phyloP scores from a whole-genome alignment of 2,888 invertebrate species.

The Diarsia mendica region DNA sequence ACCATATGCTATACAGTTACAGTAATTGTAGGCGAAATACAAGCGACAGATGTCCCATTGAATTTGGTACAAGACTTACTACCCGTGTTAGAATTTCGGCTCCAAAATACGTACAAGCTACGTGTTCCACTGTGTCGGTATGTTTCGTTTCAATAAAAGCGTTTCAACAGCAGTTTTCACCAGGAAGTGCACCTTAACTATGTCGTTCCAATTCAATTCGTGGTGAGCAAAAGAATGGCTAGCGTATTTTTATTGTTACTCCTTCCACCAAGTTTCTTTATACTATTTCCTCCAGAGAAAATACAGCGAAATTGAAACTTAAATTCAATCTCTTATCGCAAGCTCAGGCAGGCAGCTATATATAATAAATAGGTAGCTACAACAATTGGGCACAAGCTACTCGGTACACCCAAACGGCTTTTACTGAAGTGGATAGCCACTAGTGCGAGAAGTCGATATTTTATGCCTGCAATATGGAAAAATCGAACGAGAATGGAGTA shows the following conservation, averaged over 20 bases:
- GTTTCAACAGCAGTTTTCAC: constrained; percentile 20
- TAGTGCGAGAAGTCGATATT: constrained; percentile 59
- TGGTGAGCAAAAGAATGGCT: constrained; percentile 37
- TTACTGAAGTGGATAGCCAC: constrained; percentile 45
- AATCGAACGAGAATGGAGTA: constrained; percentile 39
- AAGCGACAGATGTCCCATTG: constrained; percentile 30
- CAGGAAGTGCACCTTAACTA: constrained; percentile 10
- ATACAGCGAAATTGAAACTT: constrained; percentile 51
- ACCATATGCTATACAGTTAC: constrained; percentile 25
- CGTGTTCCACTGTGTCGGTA: not conserved
- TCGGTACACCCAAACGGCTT: constrained; percentile 33
- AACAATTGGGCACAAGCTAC: constrained; percentile 49
- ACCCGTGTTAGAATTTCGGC: constrained; percentile 17
- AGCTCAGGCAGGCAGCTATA: constrained; percentile 20
- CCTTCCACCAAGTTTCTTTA: constrained; percentile 25
- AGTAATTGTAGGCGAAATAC: constrained; percentile 48
- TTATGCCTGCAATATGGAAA: constrained; percentile 53
- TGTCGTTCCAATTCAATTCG: constrained; percentile 42
- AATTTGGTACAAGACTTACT: constrained; percentile 5
- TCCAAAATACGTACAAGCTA: not conserved
- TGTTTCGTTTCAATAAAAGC: constrained; percentile 10
- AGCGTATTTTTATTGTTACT: constrained; percentile 39
- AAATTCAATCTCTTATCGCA: constrained; percentile 57
- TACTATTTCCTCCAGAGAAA: constrained; percentile 23
- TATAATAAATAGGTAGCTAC: constrained; percentile 11